Evolutionary conservation across 92 coral and sea anemone species (phyloP).

Genomic region (Porites cylindrica): DNA sequence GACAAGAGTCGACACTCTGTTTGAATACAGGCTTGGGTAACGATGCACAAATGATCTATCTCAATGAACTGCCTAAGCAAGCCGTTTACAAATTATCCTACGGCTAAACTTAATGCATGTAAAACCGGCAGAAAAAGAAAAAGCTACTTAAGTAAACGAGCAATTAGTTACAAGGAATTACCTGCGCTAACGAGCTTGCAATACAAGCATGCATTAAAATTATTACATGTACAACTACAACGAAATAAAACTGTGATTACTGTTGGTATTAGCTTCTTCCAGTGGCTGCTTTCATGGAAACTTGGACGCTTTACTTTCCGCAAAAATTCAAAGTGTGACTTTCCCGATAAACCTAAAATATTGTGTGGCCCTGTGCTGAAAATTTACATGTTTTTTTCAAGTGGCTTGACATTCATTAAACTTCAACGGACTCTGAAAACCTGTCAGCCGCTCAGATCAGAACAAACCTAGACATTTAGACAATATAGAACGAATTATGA

Average conservation of each 20-base stretch:
- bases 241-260: neutral
- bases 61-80: too few species aligned
- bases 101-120: too few species aligned
- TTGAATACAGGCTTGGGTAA: too few species aligned
- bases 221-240: neutral
- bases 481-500: neutral
- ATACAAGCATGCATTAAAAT: too few species aligned
- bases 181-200: too few species aligned
- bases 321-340: neutral
- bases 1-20: too few species aligned
- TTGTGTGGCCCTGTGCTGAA: neutral
- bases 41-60: too few species aligned
- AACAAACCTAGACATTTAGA: neutral
- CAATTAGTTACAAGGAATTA: too few species aligned
- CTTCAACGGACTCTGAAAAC: slow-evolving; percentile 6
- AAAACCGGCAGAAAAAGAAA: too few species aligned
- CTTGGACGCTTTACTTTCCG: neutral
- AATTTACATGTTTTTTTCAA: slow-evolving; percentile 25
- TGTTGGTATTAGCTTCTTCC: neutral
- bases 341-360: neutral
- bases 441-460: neutral
- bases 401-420: too few species aligned
- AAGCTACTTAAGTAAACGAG: too few species aligned
- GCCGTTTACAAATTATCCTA: too few species aligned
- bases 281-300: neutral